Evolutionary conservation across 2,888 invertebrate species (phyloP), one percentile per base, ranked within the genome.

Genomic region (Brachypterus glaber): DNA sequence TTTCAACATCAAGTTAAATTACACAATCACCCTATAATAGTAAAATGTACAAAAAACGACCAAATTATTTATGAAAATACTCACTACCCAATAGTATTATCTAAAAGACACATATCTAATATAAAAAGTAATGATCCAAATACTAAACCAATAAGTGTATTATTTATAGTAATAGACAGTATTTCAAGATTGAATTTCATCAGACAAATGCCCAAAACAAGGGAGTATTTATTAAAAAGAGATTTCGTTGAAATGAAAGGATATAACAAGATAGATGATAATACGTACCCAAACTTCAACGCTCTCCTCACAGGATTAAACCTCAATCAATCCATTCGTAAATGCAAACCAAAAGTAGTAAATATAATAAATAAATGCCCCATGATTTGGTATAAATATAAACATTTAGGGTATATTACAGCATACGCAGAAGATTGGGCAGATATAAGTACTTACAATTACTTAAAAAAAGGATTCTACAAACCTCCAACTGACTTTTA

Each of bases 271-370:
- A 75, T 86, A 43, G 88, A 79, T 4, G 91, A 91, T 55, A 92
- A 92, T 54, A 92, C 91, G 0, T 88, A 85, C 56, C 89, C 92
- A 0, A 95, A 93, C 63, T 64, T 93, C 33, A 82, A 90, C 74
- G 87, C 90, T 0, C 71, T 84, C 30, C 67, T 86, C 9, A 79
- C 83, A 0, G 92, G 91, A 1, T 69, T 73, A 42, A 58, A 64
- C 40, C 34, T 43, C 16, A 30, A 26, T 17, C 37, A 41, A 35
- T 30, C 33, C 13, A 1, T 18, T 33, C 33, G 16, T 5, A 70
- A 73, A 16, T 72, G 73, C 47, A 59, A 66, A 17, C 71, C 74
- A n/a, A 70, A 32, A 35, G 55, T 59, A 24, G 32, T 65, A 34
- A 71, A 72, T 58, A 73, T 74, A 29, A 57, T 81, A 32, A 86